These are phyloP conservation scores for Choloepus hoffmanni DNA, from an alignment of 2,113 vertebrate species.

Conservation along the genomic window DNA sequence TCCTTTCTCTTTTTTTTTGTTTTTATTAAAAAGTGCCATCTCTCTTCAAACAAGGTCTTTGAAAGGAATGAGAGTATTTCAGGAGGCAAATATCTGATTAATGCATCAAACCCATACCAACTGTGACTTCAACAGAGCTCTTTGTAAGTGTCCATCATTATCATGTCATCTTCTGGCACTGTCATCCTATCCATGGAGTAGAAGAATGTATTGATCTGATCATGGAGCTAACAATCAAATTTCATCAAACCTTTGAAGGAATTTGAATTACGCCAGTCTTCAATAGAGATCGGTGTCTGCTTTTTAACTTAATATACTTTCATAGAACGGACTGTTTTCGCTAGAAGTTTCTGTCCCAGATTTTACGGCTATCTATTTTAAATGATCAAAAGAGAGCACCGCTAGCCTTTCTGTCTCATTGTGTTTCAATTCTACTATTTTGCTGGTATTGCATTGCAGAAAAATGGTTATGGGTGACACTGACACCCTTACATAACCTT, in stretches of 20 bases:
- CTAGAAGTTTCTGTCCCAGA: slow-evolving; percentile 18
- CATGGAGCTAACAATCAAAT: slow-evolving; percentile 23
- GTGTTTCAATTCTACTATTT: background rate
- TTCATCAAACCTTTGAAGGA: slow-evolving; percentile 51
- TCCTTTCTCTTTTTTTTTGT: too few species aligned
- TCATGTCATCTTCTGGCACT: background rate
- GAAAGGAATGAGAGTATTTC: background rate
- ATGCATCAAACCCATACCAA: background rate
- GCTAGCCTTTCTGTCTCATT: background rate
- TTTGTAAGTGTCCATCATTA: background rate
- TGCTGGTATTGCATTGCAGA: background rate
- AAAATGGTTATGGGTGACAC: background rate
- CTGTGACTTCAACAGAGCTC: background rate
- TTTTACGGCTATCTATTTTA: slow-evolving; percentile 29
- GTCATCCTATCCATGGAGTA: background rate
- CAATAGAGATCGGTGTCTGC: background rate
- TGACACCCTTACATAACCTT: background rate
- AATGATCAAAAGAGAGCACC: background rate
- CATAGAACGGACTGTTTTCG: background rate
- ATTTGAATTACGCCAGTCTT: background rate
- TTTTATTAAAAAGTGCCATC: background rate
- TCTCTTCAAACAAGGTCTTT: background rate
- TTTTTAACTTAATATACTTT: slow-evolving; percentile 30
- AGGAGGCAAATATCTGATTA: background rate
- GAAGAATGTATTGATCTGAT: slow-evolving; percentile 24